Evolutionary conservation across 2,797 vertebrate genomes (phyloP), one percentile per base, ranked within the genome.

Genomic region (Gallinago nigripennis): DNA sequence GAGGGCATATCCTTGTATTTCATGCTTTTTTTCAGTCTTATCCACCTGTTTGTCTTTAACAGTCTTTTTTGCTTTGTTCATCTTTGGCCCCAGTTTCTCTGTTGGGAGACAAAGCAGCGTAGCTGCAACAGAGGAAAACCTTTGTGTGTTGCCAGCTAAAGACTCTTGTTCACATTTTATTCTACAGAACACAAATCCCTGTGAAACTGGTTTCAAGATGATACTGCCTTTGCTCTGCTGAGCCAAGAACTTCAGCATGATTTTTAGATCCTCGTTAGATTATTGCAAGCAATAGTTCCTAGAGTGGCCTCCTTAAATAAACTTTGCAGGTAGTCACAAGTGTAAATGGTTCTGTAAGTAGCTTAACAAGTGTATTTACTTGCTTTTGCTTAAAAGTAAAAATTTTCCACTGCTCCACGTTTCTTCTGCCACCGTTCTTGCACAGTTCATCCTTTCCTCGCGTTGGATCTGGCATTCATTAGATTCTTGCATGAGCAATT

Each of bases 41-140:
- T 9, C 57, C 86, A 89, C 87, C 85, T 89, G 64, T 94, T 95
- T 88, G 79, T 82, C 73, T 93, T 92, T 84, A 94, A 57, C 31
- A 0, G 48, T 80, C 56, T 66, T 77, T 86, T 82, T 76, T 93
- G 56, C 68, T 87, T 93, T 91, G 53, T 88, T 88, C 8, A 3
- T 82, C 60, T 81, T 86, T 96, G 87, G 85, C 63, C 51, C 14
- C 56, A 60, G 46, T 88, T 92, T 53, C 79, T 92, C 82, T 72
- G 33, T 14, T 78, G 77, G 37, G 85, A 91, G 58, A 43, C 41
- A 56, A 85, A 75, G 85, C 11, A 0, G 24, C 4, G 0, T 48
- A 91, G 84, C 79, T 90, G 58, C 45, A 61, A 5, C 41, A 75
- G 54, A 61, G 81, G 46, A 90, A 91, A 87, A 78, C 66, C 73